Base-by-base conservation (phyloP, 1,140 invertebrate genomes). In the Druon quercuslanigerum region DNA sequence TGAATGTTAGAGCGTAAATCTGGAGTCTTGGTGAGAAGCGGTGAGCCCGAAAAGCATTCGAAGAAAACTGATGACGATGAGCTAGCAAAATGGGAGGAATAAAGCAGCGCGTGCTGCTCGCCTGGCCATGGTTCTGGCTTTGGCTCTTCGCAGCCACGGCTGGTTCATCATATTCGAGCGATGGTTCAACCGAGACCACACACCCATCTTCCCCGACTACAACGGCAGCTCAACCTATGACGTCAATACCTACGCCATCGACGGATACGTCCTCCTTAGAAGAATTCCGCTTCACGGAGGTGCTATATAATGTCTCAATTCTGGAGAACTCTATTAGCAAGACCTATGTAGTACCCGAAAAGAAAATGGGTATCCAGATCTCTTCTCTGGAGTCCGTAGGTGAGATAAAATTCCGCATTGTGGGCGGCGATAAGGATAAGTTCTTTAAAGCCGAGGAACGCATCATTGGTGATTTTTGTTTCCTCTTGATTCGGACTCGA, bases 401-500 rank as follows among this genome's bases (percentile, higher is more conserved):
- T 13, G 94, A 95, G 75, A 93, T 99, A 14, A 94, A 95, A 77
- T 97, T 95, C 89, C 95, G 95, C 82, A 98, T 99, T 88, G 92
- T 95, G 16, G 94, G 93, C 79, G 97, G 97, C 40, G 97, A 99
- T 90, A 93, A 94, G 40, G 95, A 97, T 75, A 96, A 96, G 86
- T 96, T 98, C 87, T 99, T 99, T 92, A 98, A 98, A 88, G 96
- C 96, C 0, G 97, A 98, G 87, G 95, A 97, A 73, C 92, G 94
- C 16, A 90, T 94, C 46, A 95, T 99, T 13, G 98, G 97, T 20
- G 96, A 99, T 91, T 99, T 98, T 92, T 97, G 96, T 90, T 99
- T 99, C 89, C 92, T 99, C 25, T 92, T 95, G 50, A 94, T 99
- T 75, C 92, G 97, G 81, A 98, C 96, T 76, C 93, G 96, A 85